Conservation (phyloP, 2,797 vertebrate genomes). For the Moxostoma hubbsi region DNA sequence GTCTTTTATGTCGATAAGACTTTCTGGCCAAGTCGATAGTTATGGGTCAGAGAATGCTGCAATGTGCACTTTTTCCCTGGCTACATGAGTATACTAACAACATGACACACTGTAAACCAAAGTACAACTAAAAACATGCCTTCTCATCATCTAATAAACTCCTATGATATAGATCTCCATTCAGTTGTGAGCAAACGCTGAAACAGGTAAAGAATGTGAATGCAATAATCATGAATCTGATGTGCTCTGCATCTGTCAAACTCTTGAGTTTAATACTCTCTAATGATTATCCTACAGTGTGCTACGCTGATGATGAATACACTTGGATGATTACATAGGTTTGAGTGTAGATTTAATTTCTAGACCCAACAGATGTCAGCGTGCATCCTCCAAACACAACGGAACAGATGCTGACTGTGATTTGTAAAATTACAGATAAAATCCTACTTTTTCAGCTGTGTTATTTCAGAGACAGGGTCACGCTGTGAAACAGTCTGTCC, state of each 20-base stretch:
- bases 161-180: not conserved
- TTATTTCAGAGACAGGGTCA: slow-evolving; percentile 23
- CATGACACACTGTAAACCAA: not conserved
- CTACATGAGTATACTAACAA: not conserved
- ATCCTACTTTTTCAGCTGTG: slow-evolving; percentile 25
- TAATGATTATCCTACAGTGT: slow-evolving; percentile 58
- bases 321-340: slow-evolving; percentile 40
- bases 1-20: too few species aligned
- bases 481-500: slow-evolving; percentile 1
- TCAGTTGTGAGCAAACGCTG: slow-evolving; percentile 25
- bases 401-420: slow-evolving; percentile 78
- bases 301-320: slow-evolving; percentile 30
- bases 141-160: slow-evolving; percentile 15
- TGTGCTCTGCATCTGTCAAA: slow-evolving; percentile 55
- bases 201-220: slow-evolving; percentile 23
- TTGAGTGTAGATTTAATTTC: slow-evolving; percentile 59
- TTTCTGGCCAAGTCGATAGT: too few species aligned
- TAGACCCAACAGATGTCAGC: slow-evolving; percentile 71
- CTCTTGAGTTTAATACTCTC: slow-evolving; percentile 55
- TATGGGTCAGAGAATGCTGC: too few species aligned
- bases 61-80: too few species aligned
- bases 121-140: slow-evolving; percentile 4
- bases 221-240: slow-evolving; percentile 32
- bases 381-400: slow-evolving; percentile 60
- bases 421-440: slow-evolving; percentile 71